Percentiles rank a stretch among this genome's conserved stretches.
These are phyloP conservation scores for Paratilapia polleni DNA, from an alignment of 2,113 vertebrate genomes.

Conservation along the genomic window DNA sequence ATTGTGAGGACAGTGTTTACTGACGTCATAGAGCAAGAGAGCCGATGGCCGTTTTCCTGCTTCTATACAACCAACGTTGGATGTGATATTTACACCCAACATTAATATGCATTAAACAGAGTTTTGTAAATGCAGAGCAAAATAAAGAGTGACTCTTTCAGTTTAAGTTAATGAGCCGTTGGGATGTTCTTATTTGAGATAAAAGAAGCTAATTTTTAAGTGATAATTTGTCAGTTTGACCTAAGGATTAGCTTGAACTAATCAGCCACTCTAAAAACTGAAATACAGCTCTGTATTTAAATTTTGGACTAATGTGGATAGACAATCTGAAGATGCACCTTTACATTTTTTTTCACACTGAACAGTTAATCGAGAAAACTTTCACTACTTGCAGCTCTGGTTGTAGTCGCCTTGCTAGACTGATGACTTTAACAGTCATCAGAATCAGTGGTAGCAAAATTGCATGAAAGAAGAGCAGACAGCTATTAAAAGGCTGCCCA, in stretches of 20 bases:
- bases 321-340: background rate
- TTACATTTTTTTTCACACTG: background rate
- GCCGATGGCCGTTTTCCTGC: no score
- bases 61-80: no score
- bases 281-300: background rate
- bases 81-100: background rate
- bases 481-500: slow-evolving; percentile 20
- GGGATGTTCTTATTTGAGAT: no score
- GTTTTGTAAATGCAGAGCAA: background rate
- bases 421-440: background rate
- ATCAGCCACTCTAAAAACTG: background rate
- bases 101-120: background rate
- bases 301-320: background rate
- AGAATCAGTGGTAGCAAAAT: background rate
- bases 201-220: no score
- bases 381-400: background rate
- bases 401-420: background rate
- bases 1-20: no score
- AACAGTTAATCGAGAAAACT: background rate
- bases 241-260: background rate
- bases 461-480: background rate
- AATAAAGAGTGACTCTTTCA: background rate
- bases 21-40: no score
- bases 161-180: background rate
- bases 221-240: no score